phyloP scores from a whole-genome alignment of 2,888 invertebrate genomes.

The Malthinus flaveolus region DNA sequence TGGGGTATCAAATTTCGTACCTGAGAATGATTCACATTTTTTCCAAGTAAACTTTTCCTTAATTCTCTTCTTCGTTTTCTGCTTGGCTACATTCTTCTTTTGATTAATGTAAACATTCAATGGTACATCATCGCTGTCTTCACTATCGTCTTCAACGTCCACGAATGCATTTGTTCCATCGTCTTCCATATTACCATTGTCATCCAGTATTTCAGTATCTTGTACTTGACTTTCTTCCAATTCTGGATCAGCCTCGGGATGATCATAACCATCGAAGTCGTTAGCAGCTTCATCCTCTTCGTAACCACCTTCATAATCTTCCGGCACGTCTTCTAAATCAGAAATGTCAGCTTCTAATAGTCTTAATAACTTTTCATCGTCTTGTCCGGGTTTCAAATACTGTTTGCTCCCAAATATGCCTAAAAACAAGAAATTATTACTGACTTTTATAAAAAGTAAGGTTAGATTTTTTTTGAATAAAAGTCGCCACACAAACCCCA shows the following conservation, averaged over 20 bases:
- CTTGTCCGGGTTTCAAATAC: slow-evolving; percentile 9
- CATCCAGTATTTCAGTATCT: too few species aligned
- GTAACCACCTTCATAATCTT: slow-evolving; percentile 1
- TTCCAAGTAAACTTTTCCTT: background rate
- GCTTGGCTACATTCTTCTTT: background rate
- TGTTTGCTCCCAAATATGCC: slow-evolving; percentile 18
- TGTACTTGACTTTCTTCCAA: too few species aligned
- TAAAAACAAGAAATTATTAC: slow-evolving; percentile 9
- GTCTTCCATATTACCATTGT: too few species aligned
- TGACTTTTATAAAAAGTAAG: too few species aligned
- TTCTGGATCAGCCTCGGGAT: too few species aligned
- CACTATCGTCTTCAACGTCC: slow-evolving; percentile 2
- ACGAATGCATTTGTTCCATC: too few species aligned
- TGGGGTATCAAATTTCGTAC: too few species aligned
- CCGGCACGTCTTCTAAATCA: slow-evolving; percentile 2
- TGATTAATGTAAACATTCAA: background rate
- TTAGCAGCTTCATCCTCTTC: slow-evolving; percentile 2
- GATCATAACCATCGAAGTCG: slow-evolving; percentile 1
- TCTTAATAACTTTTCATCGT: slow-evolving; percentile 15
- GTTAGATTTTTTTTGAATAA: too few species aligned
- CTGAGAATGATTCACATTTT: too few species aligned
- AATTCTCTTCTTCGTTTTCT: background rate
- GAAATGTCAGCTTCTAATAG: slow-evolving; percentile 12
- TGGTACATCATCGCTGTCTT: background rate
- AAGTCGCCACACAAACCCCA: too few species aligned